phyloP scores from a whole-genome alignment of 2,888 invertebrate genomes.

The Reticulitermes lucifugus region DNA sequence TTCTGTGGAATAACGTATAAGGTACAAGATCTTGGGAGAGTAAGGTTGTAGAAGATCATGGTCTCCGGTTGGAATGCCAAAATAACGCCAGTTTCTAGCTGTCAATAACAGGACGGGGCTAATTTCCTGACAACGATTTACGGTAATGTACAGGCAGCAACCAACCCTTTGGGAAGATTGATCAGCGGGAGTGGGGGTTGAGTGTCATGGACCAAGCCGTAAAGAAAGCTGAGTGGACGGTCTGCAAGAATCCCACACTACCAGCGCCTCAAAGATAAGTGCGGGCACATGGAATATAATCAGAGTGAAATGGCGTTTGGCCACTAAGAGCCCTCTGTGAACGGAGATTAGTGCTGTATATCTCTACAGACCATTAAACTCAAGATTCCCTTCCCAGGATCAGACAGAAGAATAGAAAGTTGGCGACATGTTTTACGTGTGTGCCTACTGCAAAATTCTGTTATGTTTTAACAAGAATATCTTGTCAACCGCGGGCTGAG shows the following conservation, averaged over 20 bases:
- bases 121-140: background rate
- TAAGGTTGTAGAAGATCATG: background rate
- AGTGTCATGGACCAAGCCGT: background rate
- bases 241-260: background rate
- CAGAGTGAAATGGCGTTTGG: background rate
- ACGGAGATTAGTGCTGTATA: background rate
- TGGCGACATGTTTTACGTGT: no score
- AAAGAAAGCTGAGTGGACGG: background rate
- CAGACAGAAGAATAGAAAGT: no score
- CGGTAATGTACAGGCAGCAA: slow-evolving; percentile 5
- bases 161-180: background rate
- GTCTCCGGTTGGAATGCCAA: background rate
- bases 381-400: no score
- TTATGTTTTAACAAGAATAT: no score
- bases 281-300: background rate
- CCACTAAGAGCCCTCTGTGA: background rate
- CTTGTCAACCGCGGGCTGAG: no score
- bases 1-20: background rate
- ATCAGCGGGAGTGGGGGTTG: background rate
- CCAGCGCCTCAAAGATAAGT: background rate
- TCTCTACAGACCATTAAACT: background rate
- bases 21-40: background rate
- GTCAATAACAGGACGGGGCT: slow-evolving; percentile 5
- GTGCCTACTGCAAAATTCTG: no score
- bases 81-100: background rate